Evolutionary conservation across 2,797 vertebrate genomes (phyloP), one percentile per base, ranked within the genome.

Genomic region (Euthynnus affinis): DNA sequence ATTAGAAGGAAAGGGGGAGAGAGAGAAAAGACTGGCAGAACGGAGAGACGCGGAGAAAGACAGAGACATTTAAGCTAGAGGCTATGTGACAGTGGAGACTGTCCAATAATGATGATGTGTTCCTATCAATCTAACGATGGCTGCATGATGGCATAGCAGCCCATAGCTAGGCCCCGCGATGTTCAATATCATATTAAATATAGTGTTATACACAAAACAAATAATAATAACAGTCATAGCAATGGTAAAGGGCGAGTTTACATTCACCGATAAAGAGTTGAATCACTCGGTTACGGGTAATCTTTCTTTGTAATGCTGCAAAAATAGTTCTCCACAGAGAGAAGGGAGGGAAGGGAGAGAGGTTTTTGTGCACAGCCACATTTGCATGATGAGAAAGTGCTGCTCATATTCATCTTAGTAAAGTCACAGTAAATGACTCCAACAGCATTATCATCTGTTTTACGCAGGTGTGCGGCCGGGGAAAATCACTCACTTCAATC

Each of bases 391-490:
- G 91, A 92, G 88, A 93, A 92, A 88, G 86, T 46, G 10, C 78
- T 27, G 79, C 88, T 92, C 88, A 89, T 85, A 94, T 94, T 91
- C 91, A 93, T 94, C 91, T 91, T 92, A 82, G 91, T 93, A 92
- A 92, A 91, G 90, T 91, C 87, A 85, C 89, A 85, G 86, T 89
- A 91, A 94, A 92, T 92, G 89, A 93, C 91, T 94, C 79, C 90
- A 90, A 92, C 89, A 88, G 91, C 88, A 91, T 91, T 83, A 93
- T 93, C 92, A 92, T 94, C 92, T 89, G 91, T 92, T 92, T 92
- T 82, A 91, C 86, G 89, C 90, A 93, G 93, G 91, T 94, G 91
- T 90, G 89, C 77, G 69, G 86, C 73, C 59, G 71, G 63, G 87
- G 80, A 84, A 91, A 91, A 93, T 93, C 93, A 91, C 91, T 93